Percentiles rank a stretch among this genome's conserved stretches.
Conservation (phyloP, 2,888 invertebrate species). For the Germaria angustata region DNA sequence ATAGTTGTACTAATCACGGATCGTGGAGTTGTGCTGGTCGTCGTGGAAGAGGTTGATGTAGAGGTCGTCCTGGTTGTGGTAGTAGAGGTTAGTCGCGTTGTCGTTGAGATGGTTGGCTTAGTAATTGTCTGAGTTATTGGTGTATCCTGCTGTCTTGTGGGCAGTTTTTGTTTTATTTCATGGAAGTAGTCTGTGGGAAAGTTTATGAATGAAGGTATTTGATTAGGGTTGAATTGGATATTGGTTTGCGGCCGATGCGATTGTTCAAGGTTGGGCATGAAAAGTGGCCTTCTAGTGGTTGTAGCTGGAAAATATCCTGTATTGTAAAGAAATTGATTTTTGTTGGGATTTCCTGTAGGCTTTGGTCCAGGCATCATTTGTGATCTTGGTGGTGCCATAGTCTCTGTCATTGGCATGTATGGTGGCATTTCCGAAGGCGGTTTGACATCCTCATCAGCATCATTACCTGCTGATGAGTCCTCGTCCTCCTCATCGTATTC, state of each 20-base stretch:
- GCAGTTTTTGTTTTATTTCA: constrained; percentile 75
- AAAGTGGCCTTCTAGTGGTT: constrained; percentile 69
- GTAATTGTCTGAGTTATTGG: constrained; percentile 35
- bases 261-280: constrained; percentile 71
- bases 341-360: constrained; percentile 60
- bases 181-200: constrained; percentile 80
- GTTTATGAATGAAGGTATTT: constrained; percentile 78
- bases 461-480: constrained; percentile 72
- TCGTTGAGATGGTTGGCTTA: constrained; percentile 23
- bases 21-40: constrained; percentile 52
- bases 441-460: constrained; percentile 82
- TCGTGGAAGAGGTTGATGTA: constrained; percentile 46
- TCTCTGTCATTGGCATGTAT: constrained; percentile 84
- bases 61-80: constrained; percentile 40
- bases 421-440: constrained; percentile 83
- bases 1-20: constrained; percentile 80
- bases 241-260: constrained; percentile 66
- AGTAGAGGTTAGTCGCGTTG: constrained; percentile 23
- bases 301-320: constrained; percentile 43
- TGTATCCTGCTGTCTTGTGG: constrained; percentile 56
- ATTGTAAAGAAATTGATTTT: constrained; percentile 38
- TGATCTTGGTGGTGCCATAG: constrained; percentile 78
- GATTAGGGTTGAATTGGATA: constrained; percentile 62
- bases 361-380: constrained; percentile 67
- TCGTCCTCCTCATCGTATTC: constrained; percentile 76